Conservation (phyloP, 2,888 invertebrate species). For the Agonopterix heracliana region DNA sequence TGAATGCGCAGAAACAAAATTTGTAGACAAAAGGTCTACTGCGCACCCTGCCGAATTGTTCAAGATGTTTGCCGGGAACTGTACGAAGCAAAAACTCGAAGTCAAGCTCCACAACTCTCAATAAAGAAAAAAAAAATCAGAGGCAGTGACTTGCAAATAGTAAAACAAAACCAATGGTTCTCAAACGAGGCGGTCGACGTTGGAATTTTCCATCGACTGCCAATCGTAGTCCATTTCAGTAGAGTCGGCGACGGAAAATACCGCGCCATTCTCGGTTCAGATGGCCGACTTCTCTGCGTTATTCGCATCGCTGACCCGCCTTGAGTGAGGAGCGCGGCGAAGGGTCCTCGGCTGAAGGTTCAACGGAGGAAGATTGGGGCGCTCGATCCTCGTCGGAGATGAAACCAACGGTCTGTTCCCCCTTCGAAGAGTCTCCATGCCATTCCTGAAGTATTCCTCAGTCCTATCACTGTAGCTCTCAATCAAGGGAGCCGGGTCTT, state of each 20-base stretch:
- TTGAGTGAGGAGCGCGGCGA: constrained; percentile 65
- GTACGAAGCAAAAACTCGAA: no score
- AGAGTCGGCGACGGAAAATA: constrained; percentile 71
- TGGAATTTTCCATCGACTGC: constrained; percentile 41
- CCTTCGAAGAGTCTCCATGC: constrained; percentile 65
- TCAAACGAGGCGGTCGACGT: constrained; percentile 66
- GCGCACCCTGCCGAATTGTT: no score
- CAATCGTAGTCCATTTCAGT: constrained; percentile 65
- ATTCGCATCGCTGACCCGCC: constrained; percentile 68
- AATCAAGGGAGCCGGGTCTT: constrained; percentile 85
- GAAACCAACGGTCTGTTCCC: constrained; percentile 82
- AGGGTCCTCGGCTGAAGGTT: constrained; percentile 78
- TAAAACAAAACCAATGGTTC: neutral
- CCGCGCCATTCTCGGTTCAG: constrained; percentile 73
- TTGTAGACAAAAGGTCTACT: no score
- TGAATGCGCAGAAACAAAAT: no score
- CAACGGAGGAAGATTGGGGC: constrained; percentile 87
- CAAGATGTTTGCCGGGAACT: no score
- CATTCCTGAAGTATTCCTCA: constrained; percentile 63
- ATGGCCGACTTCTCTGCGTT: constrained; percentile 66
- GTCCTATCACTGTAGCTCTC: constrained; percentile 80
- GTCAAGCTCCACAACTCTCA: no score
- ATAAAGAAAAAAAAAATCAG: no score
- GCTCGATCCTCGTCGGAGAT: constrained; percentile 87
- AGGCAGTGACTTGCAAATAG: no score